Evolutionary conservation across 2,888 invertebrate genomes (phyloP).

Genomic region (Cosmorhoe ocellata): DNA sequence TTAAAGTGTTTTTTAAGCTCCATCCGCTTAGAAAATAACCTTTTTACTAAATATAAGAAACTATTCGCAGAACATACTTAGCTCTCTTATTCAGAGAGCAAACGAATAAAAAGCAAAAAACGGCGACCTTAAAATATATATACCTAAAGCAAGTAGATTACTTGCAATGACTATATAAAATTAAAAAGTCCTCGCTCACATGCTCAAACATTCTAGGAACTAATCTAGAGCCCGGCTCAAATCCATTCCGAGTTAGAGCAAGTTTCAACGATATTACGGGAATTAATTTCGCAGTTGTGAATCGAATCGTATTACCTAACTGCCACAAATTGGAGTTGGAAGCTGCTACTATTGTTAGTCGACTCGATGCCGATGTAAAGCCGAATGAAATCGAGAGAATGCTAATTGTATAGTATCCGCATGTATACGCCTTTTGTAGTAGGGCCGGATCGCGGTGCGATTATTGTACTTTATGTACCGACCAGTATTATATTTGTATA

Average conservation of each 20-base stretch:
- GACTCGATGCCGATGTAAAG: conserved; percentile 19
- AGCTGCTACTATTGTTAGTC: conserved; percentile 32
- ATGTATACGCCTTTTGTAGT: conserved; percentile 18
- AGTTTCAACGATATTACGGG: conserved; percentile 48
- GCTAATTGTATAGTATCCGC: conserved; percentile 21
- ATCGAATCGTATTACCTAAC: conserved; percentile 50
- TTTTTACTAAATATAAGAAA: too few relatives aligned
- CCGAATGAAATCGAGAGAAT: conserved; percentile 24
- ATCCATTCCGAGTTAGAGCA: conserved; percentile 44
- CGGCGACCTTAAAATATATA: neutral
- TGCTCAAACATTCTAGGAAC: conserved; percentile 33
- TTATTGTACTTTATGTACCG: neutral
- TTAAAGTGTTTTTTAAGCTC: too few relatives aligned
- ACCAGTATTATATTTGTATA: conserved; percentile 5
- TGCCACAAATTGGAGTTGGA: conserved; percentile 46
- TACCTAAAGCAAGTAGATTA: neutral
- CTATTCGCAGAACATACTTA: too few relatives aligned
- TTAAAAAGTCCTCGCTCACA: conserved; percentile 18
- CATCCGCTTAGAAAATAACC: too few relatives aligned
- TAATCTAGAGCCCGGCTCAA: conserved; percentile 28
- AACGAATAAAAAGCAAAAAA: neutral
- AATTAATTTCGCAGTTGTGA: conserved; percentile 49
- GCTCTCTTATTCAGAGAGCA: too few relatives aligned
- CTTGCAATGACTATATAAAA: conserved; percentile 7
- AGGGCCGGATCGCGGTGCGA: conserved; percentile 6